Conservation (phyloP, 1,140 invertebrate species). For the Patella vulgata region DNA sequence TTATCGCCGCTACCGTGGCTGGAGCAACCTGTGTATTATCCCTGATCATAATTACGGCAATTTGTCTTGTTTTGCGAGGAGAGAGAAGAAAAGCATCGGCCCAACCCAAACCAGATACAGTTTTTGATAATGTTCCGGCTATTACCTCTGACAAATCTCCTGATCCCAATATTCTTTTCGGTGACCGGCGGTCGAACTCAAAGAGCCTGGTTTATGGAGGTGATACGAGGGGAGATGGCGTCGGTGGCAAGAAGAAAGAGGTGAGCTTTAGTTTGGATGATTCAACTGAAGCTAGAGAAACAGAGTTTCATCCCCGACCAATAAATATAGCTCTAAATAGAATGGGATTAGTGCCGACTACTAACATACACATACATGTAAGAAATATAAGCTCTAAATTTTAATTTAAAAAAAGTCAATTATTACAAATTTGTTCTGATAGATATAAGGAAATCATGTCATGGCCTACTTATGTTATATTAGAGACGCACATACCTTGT, state of each 20-base stretch:
- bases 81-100: conserved; percentile 14
- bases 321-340: not conserved
- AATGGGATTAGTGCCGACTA: not conserved
- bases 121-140: not conserved
- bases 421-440: too few species aligned
- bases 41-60: conserved; percentile 36
- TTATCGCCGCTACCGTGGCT: conserved; percentile 34
- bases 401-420: too few species aligned
- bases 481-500: too few species aligned
- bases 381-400: too few species aligned
- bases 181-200: not conserved
- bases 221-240: conserved; percentile 1
- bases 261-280: conserved; percentile 37
- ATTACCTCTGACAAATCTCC: not conserved
- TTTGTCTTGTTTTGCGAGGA: conserved; percentile 27
- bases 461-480: too few species aligned
- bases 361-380: too few species aligned
- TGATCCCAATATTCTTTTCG: not conserved
- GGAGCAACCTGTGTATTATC: conserved; percentile 33
- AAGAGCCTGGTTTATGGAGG: not conserved
- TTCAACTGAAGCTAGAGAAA: conserved; percentile 4
- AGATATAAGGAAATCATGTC: too few species aligned
- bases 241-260: conserved; percentile 20
- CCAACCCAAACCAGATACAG: not conserved
- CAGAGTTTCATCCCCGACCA: conserved; percentile 1